Conservation (phyloP, 2,113 vertebrate species). For the Fregata magnificens region DNA sequence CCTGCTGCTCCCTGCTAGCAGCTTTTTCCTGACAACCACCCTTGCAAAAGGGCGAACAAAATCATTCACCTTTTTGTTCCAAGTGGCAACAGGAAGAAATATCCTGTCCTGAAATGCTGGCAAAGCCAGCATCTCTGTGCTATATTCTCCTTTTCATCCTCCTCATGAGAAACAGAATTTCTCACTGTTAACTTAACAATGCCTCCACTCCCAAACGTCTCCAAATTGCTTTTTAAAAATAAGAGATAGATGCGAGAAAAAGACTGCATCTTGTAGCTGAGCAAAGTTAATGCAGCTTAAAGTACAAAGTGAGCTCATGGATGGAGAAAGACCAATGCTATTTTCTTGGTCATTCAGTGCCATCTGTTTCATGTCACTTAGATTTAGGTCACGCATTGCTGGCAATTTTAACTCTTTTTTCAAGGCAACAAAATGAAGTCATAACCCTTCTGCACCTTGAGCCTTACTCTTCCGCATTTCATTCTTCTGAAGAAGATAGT, state of each 20-base stretch:
- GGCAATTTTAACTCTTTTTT: neutral
- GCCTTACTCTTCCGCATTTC: neutral
- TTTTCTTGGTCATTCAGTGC: neutral
- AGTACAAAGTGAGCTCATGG: neutral
- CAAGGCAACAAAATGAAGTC: neutral
- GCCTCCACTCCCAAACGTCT: neutral
- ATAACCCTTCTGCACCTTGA: neutral
- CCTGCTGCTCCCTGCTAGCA: neutral
- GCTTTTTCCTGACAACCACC: neutral
- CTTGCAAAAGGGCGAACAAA: neutral
- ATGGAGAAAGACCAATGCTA: neutral
- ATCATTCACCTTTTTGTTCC: neutral
- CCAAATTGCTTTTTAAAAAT: neutral
- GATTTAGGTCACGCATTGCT: neutral
- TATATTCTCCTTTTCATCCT: neutral
- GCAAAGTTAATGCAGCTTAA: neutral
- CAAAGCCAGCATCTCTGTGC: neutral
- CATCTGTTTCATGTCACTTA: conserved; percentile 6
- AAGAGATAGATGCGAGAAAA: neutral
- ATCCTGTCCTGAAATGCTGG: neutral
- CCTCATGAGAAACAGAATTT: neutral
- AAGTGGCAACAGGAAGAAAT: neutral
- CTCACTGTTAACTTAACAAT: neutral
- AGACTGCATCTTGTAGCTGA: neutral
- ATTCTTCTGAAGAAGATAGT: neutral